A percentile compares a stretch with the other conserved stretches of the same genome.
These are phyloP conservation scores for Pseudomyrmex flavicornis DNA, from an alignment of 1,140 invertebrate genomes.

Conservation along the genomic window DNA sequence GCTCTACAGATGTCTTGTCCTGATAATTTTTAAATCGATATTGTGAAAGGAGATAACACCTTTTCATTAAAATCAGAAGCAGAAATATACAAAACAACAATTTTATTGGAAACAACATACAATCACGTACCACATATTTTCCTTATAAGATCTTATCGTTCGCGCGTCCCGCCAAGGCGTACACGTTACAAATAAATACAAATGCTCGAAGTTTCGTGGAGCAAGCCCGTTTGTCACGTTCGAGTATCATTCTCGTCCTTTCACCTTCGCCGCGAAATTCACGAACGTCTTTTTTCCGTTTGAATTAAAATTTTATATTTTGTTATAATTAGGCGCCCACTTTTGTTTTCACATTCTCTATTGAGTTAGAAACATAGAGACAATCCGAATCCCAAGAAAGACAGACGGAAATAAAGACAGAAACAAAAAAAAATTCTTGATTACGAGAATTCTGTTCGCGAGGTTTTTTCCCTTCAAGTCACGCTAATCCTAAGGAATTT, in stretches of 20 bases:
- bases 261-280: constrained; percentile 49
- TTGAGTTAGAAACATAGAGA: constrained; percentile 16
- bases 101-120: constrained; percentile 80
- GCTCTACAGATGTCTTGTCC: too few relatives aligned
- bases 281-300: constrained; percentile 46
- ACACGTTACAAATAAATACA: constrained; percentile 54
- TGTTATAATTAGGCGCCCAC: constrained; percentile 1
- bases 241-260: constrained; percentile 4
- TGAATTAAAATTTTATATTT: constrained; percentile 23
- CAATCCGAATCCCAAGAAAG: constrained; percentile 16
- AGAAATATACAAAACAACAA: constrained; percentile 76
- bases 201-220: constrained; percentile 29
- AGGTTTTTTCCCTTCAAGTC: constrained; percentile 33
- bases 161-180: constrained; percentile 65
- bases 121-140: constrained; percentile 74
- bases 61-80: neutral
- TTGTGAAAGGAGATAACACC: neutral
- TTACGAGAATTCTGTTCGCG: neutral
- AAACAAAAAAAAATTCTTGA: neutral
- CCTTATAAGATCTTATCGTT: constrained; percentile 68
- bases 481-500: constrained; percentile 36
- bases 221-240: constrained; percentile 25
- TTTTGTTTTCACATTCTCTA: neutral
- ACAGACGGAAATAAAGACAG: constrained; percentile 7
- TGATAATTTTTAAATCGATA: too few relatives aligned